Conservation (phyloP, 1,140 invertebrate genomes). For the Zaprionus capensis region DNA sequence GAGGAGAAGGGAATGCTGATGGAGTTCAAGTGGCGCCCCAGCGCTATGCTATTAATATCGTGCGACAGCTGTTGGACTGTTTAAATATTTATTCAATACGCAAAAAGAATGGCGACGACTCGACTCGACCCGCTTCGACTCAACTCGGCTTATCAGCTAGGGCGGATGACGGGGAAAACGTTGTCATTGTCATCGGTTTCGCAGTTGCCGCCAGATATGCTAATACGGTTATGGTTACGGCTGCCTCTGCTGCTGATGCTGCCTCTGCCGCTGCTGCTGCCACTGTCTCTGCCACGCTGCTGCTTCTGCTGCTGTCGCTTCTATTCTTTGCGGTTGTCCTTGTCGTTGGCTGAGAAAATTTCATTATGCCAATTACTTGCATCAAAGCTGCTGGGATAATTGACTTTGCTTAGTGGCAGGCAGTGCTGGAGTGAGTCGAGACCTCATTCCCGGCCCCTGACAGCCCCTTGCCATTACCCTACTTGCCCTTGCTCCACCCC, state of each 20-base stretch:
- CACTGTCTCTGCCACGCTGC: constrained; percentile 12
- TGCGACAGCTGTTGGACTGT: constrained; percentile 77
- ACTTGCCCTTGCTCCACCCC: constrained; percentile 1
- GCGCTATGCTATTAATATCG: constrained; percentile 78
- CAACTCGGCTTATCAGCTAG: constrained; percentile 37
- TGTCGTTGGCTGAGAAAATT: constrained; percentile 76
- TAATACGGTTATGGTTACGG: constrained; percentile 78
- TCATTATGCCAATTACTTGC: constrained; percentile 82
- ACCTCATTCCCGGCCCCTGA: constrained; percentile 6
- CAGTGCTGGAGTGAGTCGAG: constrained; percentile 13
- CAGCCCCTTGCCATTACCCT: not conserved
- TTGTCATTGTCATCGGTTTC: constrained; percentile 51
- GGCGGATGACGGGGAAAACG: constrained; percentile 30
- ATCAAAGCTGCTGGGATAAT: constrained; percentile 81
- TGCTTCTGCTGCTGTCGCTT: constrained; percentile 50
- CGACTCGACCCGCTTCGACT: not conserved
- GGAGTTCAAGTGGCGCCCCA: constrained; percentile 56
- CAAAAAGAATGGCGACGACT: constrained; percentile 42
- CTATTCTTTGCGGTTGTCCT: constrained; percentile 78
- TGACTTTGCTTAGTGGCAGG: constrained; percentile 76
- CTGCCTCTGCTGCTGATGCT: constrained; percentile 38
- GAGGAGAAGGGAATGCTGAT: not conserved
- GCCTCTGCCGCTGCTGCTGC: constrained; percentile 1
- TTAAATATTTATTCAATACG: constrained; percentile 82
- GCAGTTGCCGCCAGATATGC: constrained; percentile 60